Evolutionary conservation across 1,140 invertebrate species (phyloP), one percentile per base, ranked within the genome.

Genomic region (Drosophila tani): DNA sequence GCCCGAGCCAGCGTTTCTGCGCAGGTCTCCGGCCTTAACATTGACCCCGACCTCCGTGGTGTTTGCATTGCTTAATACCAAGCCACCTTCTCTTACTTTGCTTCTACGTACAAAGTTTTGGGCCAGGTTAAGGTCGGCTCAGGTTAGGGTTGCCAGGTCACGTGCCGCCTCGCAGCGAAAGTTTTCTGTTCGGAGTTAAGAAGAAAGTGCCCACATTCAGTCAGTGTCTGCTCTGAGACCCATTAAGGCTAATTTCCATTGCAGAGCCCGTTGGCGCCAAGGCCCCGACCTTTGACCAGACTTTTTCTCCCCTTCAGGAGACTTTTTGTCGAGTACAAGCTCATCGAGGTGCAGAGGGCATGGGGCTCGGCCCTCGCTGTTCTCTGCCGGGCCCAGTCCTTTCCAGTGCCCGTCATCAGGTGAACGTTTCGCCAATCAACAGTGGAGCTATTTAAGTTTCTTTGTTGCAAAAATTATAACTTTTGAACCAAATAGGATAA

Each of bases 221-320:
- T 7, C 47, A 79, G 76, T 76, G 46, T 17, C 27, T 51, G 21
- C 21, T 2, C 21, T 24, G 21, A 24, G 21, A 24, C 21, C 21
- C 21, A 24, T 3, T 24, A 24, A 24, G 21, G 21, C 21, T 24
- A 24, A 24, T 24, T 24, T 24, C 21, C 21, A 24, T 24, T 24
- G 32, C 85, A 96, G 96, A 96, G 93, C 96, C 96, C 41, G 94
- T 96, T 75, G 95, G 95, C 76, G 95, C 95, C 81, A 95, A 95
- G 94, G 94, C 95, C 47, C 95, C 95, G 15, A 94, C 95, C 60
- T 95, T 96, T 79, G 93, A 94, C 62, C 94, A 21, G 21, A 21
- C 21, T 21, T 21, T 21, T 21, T 21, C 21, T 21, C 2, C 21
- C 21, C 21, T 21, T 21, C 21, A 21, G 21, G 21, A 21, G 21